Conservation (phyloP, 2,113 vertebrate species). For the Martes martes region DNA sequence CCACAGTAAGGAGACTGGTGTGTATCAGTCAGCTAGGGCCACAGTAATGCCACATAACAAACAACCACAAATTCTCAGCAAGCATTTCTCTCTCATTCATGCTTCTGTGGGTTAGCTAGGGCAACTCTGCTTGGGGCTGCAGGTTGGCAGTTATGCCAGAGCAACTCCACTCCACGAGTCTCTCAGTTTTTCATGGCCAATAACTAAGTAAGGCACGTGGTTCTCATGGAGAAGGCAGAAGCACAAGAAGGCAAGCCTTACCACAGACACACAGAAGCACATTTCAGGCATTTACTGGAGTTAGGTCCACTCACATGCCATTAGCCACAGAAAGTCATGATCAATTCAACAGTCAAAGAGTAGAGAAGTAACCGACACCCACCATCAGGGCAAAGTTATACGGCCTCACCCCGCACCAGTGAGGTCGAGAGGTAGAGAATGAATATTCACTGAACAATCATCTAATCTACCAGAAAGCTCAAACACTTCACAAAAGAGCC, state of each 20-base stretch:
- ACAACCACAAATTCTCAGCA: background rate
- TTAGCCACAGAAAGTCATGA: background rate
- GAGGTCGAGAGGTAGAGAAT: background rate
- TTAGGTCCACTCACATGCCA: background rate
- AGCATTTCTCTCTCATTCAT: background rate
- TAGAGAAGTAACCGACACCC: background rate
- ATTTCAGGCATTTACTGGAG: background rate
- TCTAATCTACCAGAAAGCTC: background rate
- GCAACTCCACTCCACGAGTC: rapidly evolving
- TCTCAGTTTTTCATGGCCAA: background rate
- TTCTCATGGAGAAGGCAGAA: background rate
- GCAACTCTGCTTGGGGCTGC: too few relatives aligned
- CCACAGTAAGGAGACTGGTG: background rate
- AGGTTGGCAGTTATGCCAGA: too few relatives aligned
- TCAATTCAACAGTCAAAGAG: background rate
- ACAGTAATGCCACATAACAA: background rate
- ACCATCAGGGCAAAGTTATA: background rate
- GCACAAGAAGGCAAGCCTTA: background rate
- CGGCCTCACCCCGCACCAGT: background rate
- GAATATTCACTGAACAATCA: background rate
- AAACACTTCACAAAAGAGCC: background rate
- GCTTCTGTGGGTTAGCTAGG: too few relatives aligned
- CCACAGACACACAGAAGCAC: background rate
- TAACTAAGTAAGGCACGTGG: background rate
- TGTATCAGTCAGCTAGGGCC: background rate